Evolutionary conservation across 2,797 vertebrate species (phyloP), one percentile per base, ranked within the genome.

Genomic region (Centroberyx gerrardi): DNA sequence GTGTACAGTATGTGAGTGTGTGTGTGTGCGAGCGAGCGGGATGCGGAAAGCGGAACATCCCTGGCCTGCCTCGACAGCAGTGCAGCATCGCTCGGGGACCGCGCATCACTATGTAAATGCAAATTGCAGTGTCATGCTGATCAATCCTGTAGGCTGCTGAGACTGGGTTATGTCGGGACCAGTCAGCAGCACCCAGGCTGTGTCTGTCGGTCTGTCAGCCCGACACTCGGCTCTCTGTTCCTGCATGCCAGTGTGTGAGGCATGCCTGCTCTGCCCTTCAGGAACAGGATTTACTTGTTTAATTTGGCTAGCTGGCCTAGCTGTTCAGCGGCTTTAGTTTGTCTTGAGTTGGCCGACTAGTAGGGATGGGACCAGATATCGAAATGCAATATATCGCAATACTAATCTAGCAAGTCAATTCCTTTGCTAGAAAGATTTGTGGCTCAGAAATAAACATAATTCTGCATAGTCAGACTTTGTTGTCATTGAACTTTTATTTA

Each of bases 91-190:
- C 72, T 81, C 22, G 14, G 76, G 78, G 85, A 84, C 55, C 60
- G 65, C 79, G 79, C 78, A 70, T 90, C 80, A 76, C 78, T 56
- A 42, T 83, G 88, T 82, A 83, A 87, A 91, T 88, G 89, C 76
- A 91, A 87, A 92, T 88, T 90, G 85, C 87, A 73, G 83, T 87
- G 88, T 95, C 92, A 87, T 90, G 80, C 81, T 89, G 87, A 92
- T 93, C 89, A 90, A 72, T 91, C 86, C 80, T 76, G 70, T 17
- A 60, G 82, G 86, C 84, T 88, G 89, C 90, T 86, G 86, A 89
- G 86, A 78, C 83, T 59, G 87, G 83, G 69, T 84, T 85, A 66
- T 72, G 87, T 83, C 65, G 4, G 75, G 85, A 84, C 78, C 82
- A 71, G 86, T 92, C 86, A 79, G 85, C 81, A 66, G 68, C 75